Percentiles rank a stretch among this genome's conserved stretches.
Conservation (phyloP, 2,113 vertebrate genomes). For the Eclectus roratus region DNA sequence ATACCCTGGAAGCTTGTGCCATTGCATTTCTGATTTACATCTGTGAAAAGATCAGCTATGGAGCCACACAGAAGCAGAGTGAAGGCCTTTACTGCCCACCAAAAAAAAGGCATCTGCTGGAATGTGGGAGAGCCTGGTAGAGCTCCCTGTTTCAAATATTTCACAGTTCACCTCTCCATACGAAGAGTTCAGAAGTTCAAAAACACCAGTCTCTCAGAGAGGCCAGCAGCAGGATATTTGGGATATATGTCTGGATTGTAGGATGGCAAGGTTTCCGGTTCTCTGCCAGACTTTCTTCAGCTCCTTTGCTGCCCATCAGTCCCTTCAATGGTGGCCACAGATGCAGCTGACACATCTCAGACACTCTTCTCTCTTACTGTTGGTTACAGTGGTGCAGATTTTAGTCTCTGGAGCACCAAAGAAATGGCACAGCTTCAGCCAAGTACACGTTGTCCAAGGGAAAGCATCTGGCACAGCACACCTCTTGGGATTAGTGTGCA, state of each 20-base stretch:
- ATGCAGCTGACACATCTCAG: background rate
- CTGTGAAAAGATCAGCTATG: background rate
- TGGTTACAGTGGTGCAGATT: background rate
- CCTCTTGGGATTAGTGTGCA: rapidly evolving
- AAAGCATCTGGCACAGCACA: background rate
- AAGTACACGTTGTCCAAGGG: background rate
- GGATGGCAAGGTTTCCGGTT: background rate
- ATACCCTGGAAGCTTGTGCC: background rate
- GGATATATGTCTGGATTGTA: background rate
- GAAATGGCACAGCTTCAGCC: background rate
- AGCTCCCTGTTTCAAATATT: background rate
- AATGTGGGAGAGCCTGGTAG: background rate
- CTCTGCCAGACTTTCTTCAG: background rate
- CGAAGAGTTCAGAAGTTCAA: background rate
- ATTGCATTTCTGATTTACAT: background rate
- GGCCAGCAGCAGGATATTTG: background rate
- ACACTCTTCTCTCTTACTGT: background rate
- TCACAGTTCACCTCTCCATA: background rate
- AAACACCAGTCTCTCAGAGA: background rate
- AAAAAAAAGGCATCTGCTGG: background rate
- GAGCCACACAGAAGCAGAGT: background rate
- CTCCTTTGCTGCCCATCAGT: background rate
- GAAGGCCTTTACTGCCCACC: background rate
- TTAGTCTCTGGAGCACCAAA: background rate
- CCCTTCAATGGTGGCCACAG: too few species aligned